Evolutionary conservation across 2,888 invertebrate species (phyloP).

Genomic region (Eilema caniola): DNA sequence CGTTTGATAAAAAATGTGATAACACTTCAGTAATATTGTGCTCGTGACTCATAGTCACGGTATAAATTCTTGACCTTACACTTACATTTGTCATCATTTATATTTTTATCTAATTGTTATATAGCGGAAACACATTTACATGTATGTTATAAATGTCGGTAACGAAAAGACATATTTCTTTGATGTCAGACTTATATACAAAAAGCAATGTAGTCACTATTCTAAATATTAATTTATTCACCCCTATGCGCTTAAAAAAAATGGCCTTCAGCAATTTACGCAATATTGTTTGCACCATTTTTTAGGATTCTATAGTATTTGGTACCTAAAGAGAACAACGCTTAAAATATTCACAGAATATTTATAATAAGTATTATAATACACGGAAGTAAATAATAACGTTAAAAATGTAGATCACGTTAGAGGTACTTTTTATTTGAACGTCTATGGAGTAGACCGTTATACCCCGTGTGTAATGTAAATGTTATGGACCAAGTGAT

Average conservation of each 20-base stretch:
- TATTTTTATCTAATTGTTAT: background rate
- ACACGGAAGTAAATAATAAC: too few species aligned
- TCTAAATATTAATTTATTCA: conserved; percentile 1
- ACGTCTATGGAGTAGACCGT: background rate
- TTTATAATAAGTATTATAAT: too few species aligned
- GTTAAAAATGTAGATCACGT: too few species aligned
- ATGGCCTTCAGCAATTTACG: background rate
- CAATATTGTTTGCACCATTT: background rate
- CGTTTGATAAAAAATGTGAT: conserved; percentile 1
- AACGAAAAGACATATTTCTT: background rate
- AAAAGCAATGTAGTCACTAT: background rate
- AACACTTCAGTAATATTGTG: background rate
- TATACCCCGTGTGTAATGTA: background rate
- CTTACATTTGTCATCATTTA: background rate
- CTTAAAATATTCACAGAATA: too few species aligned
- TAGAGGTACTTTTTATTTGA: background rate
- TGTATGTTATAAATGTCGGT: background rate
- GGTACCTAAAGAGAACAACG: too few species aligned
- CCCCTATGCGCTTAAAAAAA: background rate
- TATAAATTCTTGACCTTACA: conserved; percentile 8
- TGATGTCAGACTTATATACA: background rate
- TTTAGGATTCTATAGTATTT: background rate
- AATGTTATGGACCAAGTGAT: too few species aligned
- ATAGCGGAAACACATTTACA: background rate
- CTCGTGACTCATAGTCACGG: background rate